Evolutionary conservation across 2,888 invertebrate genomes (phyloP).

Genomic region (Creontiades dilutus): DNA sequence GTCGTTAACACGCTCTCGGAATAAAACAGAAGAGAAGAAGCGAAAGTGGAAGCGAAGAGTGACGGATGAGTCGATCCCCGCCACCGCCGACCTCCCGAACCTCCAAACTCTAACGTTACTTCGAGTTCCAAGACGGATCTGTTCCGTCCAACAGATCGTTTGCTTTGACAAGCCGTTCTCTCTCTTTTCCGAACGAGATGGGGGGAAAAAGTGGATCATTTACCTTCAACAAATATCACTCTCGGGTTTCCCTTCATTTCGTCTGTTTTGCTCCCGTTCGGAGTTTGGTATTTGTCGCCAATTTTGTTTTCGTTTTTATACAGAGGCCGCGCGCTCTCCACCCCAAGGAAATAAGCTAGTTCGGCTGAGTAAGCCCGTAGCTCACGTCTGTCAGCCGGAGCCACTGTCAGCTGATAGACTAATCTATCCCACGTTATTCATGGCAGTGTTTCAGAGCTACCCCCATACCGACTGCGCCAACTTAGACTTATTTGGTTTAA

Average conservation of each 20-base stretch:
- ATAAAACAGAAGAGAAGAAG: not conserved
- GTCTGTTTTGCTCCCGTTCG: not conserved
- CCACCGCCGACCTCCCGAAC: not conserved
- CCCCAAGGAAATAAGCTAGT: too few relatives aligned
- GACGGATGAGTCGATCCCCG: slow-evolving; percentile 2
- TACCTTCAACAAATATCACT: slow-evolving; percentile 30
- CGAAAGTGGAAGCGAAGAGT: not conserved
- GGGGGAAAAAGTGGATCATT: slow-evolving; percentile 12
- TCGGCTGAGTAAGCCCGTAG: too few relatives aligned
- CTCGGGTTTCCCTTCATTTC: slow-evolving; percentile 15
- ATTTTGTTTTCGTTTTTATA: not conserved
- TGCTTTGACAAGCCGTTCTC: slow-evolving; percentile 17
- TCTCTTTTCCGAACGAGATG: not conserved
- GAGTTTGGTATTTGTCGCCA: not conserved
- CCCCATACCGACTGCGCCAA: too few relatives aligned
- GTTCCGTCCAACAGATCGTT: not conserved
- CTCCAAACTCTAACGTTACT: not conserved
- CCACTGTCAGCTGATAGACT: too few relatives aligned
- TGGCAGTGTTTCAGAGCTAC: too few relatives aligned
- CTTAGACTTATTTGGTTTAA: too few relatives aligned
- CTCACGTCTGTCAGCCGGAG: too few relatives aligned
- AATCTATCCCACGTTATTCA: too few relatives aligned
- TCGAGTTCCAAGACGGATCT: slow-evolving; percentile 25
- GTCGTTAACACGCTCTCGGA: not conserved
- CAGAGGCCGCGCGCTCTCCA: too few relatives aligned